phyloP scores from a whole-genome alignment of 2,797 vertebrate genomes.

The Gorsachius magnificus region DNA sequence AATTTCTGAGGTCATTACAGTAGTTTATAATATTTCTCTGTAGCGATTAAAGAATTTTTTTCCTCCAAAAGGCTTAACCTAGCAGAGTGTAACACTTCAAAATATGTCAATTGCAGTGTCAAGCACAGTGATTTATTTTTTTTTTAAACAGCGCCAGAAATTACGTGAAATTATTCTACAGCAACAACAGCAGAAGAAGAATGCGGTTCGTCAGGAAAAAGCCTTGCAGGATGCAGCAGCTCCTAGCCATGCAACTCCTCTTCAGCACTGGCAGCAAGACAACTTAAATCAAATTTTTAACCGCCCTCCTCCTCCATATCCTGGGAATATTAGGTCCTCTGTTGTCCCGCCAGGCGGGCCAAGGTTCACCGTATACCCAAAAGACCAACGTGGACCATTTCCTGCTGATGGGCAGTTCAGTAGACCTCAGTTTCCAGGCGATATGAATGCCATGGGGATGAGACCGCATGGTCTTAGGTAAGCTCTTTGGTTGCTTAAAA shows the following conservation, averaged over 20 bases:
- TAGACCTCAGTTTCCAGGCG: conserved; percentile 83
- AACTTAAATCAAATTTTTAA: conserved; percentile 83
- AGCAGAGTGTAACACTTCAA: not conserved
- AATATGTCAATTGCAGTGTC: not conserved
- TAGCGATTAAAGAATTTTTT: not conserved
- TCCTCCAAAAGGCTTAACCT: not conserved
- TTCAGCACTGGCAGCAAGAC: conserved; percentile 91
- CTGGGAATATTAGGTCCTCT: conserved; percentile 85
- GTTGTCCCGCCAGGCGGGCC: conserved; percentile 70
- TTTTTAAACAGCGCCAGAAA: conserved; percentile 86
- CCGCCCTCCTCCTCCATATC: conserved; percentile 95
- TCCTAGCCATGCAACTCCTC: conserved; percentile 75
- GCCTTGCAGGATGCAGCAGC: conserved; percentile 79
- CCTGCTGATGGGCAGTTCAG: conserved; percentile 85
- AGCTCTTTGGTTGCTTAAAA: not conserved
- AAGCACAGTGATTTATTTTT: not conserved
- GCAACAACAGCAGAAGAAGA: conserved; percentile 96
- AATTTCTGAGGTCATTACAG: not conserved
- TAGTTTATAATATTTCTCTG: not conserved
- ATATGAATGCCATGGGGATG: conserved; percentile 81
- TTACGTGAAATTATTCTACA: conserved; percentile 94
- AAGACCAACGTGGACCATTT: conserved; percentile 84
- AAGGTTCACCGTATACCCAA: conserved; percentile 86
- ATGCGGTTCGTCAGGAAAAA: conserved; percentile 91
- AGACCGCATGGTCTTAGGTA: conserved; percentile 92